Conservation (phyloP, 1,140 invertebrate species). For the Melipona quadrifasciata region DNA sequence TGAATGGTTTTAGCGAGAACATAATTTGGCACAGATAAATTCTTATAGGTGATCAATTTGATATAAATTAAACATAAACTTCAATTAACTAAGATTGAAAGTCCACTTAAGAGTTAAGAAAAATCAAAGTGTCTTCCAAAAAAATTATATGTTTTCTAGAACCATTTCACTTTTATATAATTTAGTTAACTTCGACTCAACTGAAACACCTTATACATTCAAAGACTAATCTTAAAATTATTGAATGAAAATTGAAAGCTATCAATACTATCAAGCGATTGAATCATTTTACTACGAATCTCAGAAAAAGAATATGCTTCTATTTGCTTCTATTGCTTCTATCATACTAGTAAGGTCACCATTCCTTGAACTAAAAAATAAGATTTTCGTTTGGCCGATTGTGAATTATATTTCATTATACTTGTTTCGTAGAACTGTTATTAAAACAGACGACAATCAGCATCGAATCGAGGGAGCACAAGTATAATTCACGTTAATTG, state of each 20-base stretch:
- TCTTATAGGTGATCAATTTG: no score
- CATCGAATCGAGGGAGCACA: conserved; percentile 43
- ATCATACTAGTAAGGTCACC: neutral
- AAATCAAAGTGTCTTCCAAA: no score
- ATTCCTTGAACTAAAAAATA: neutral
- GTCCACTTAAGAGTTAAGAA: no score
- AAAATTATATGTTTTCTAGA: no score
- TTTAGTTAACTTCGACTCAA: no score
- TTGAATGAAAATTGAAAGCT: neutral
- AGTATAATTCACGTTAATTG: conserved; percentile 63
- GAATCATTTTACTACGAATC: neutral
- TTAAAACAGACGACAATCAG: conserved; percentile 58
- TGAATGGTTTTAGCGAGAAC: no score
- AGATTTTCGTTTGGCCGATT: conserved; percentile 16
- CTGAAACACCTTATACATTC: no score
- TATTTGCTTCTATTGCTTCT: no score
- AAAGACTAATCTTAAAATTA: neutral
- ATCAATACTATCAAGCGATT: neutral
- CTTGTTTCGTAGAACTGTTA: conserved; percentile 35
- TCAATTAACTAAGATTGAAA: no score
- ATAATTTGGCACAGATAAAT: no score
- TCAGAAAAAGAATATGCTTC: neutral
- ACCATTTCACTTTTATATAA: no score
- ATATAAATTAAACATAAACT: no score
- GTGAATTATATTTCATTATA: conserved; percentile 52